Evolutionary conservation across 2,113 vertebrate species (phyloP).

Genomic region (Lates calcarifer): DNA sequence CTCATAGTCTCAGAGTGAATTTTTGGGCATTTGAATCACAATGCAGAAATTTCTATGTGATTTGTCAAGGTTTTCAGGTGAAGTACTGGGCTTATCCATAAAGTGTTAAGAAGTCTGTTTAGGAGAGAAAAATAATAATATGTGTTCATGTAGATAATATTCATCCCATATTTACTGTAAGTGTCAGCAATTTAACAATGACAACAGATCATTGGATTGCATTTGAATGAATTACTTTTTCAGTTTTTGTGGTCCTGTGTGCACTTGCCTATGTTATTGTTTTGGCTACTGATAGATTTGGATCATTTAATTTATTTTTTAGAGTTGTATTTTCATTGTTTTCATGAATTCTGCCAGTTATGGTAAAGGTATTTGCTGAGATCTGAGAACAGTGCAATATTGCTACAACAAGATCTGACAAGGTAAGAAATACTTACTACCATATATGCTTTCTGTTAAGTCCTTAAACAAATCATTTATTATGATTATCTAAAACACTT

Average conservation of each 20-base stretch:
- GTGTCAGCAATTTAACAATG: no score
- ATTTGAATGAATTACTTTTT: not conserved
- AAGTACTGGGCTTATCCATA: not conserved
- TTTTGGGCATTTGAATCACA: constrained; percentile 45
- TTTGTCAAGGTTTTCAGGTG: constrained; percentile 12
- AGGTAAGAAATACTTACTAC: no score
- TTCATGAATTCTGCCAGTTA: no score
- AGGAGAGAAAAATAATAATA: no score
- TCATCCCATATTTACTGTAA: not conserved
- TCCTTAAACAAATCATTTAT: not conserved
- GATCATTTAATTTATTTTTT: not conserved
- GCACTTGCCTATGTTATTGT: not conserved
- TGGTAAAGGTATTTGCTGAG: no score
- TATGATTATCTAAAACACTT: no score
- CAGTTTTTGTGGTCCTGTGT: no score
- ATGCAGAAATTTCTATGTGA: not conserved
- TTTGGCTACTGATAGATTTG: not conserved
- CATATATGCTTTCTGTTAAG: no score
- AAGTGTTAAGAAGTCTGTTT: not conserved
- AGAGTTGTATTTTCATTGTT: no score
- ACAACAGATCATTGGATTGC: not conserved
- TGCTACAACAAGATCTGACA: no score
- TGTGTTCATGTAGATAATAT: not conserved
- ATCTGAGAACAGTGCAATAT: no score
- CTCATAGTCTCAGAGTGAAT: constrained; percentile 27